These are phyloP conservation scores for Nipponia nippon DNA, from an alignment of 2,113 vertebrate species.

Conservation along the genomic window DNA sequence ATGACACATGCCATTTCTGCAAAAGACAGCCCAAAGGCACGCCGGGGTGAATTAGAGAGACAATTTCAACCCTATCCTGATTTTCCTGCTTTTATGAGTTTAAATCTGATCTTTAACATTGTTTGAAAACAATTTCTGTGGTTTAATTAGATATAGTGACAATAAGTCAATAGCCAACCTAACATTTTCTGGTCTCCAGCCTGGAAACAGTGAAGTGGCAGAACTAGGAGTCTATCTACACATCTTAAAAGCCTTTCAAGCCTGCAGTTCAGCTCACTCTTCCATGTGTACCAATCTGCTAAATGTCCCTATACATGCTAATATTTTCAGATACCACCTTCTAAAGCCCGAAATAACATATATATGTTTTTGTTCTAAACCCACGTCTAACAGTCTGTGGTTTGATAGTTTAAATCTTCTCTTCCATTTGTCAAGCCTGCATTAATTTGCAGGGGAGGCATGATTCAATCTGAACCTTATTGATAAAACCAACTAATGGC, in stretches of 20 bases:
- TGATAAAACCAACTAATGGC: constrained; percentile 54
- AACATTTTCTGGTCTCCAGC: neutral
- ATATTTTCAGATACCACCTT: constrained; percentile 12
- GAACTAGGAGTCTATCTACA: neutral
- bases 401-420: constrained; percentile 1
- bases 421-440: neutral
- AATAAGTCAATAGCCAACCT: neutral
- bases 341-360: constrained; percentile 1
- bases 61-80: neutral
- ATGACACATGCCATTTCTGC: neutral
- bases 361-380: constrained; percentile 18
- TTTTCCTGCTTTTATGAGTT: neutral
- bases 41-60: neutral
- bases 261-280: neutral
- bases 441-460: constrained; percentile 24
- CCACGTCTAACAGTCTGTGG: neutral
- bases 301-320: neutral
- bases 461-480: constrained; percentile 52
- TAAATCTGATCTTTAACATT: neutral
- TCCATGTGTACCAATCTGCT: neutral
- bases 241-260: neutral
- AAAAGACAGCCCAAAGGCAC: neutral
- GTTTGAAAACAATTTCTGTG: constrained; percentile 1
- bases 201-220: neutral
- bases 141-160: neutral